These are phyloP conservation scores for Conopomorpha cramerella DNA, from an alignment of 1,140 invertebrate genomes.

Conservation along the genomic window DNA sequence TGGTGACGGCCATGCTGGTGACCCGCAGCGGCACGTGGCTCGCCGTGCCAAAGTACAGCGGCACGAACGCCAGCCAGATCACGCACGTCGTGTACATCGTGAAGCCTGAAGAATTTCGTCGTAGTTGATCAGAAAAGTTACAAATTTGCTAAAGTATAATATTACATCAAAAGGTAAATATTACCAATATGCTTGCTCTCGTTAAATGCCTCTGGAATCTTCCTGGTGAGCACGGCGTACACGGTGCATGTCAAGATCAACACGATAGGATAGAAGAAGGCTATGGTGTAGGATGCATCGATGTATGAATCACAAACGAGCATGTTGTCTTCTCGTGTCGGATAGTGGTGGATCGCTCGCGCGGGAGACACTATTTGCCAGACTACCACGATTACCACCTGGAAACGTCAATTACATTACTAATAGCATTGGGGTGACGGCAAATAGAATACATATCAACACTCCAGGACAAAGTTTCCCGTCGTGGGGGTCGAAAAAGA, in stretches of 20 bases:
- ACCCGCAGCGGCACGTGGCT: slow-evolving; percentile 80
- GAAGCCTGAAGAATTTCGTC: slow-evolving; percentile 65
- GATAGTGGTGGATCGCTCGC: slow-evolving; percentile 79
- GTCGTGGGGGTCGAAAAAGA: too few species aligned
- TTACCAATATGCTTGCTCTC: slow-evolving; percentile 93
- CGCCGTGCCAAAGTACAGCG: slow-evolving; percentile 80
- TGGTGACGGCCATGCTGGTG: slow-evolving; percentile 90
- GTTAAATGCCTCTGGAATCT: slow-evolving; percentile 95
- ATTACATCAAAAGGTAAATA: too few species aligned
- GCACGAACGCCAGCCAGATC: slow-evolving; percentile 85
- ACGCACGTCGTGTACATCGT: slow-evolving; percentile 92
- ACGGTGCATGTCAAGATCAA: slow-evolving; percentile 85
- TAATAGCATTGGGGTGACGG: too few species aligned
- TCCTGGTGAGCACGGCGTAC: slow-evolving; percentile 87
- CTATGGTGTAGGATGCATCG: slow-evolving; percentile 80
- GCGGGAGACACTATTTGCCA: slow-evolving; percentile 84
- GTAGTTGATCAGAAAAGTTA: not conserved
- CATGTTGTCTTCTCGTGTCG: slow-evolving; percentile 80
- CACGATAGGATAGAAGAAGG: slow-evolving; percentile 82
- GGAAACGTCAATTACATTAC: too few species aligned
- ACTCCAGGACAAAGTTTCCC: too few species aligned
- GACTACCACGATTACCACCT: slow-evolving; percentile 78
- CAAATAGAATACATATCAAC: too few species aligned
- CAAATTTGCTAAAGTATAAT: too few species aligned
- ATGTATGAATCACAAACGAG: slow-evolving; percentile 82